These are phyloP conservation scores for Alaudala cheleensis DNA, from an alignment of 2,113 vertebrate species.

Conservation along the genomic window DNA sequence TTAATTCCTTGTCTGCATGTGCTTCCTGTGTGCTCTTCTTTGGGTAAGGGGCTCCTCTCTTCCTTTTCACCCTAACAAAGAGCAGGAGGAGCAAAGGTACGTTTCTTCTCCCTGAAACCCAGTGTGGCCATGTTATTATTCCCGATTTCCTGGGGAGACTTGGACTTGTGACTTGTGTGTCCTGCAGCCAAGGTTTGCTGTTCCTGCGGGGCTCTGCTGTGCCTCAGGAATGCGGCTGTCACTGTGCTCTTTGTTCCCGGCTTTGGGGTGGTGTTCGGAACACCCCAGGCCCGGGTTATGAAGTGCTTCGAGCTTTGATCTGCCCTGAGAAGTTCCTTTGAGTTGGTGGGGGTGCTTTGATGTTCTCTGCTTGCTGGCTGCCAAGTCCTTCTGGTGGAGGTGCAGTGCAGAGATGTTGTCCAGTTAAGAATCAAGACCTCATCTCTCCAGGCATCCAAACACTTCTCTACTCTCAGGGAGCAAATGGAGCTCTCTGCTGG, in stretches of 20 bases:
- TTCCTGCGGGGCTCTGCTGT: not conserved
- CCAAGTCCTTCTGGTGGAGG: not conserved
- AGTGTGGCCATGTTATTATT: not conserved
- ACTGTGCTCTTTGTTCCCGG: not conserved
- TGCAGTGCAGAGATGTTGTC: not conserved
- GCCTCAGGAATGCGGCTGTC: not conserved
- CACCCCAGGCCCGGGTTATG: not conserved
- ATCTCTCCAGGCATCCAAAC: not conserved
- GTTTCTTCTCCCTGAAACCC: not conserved
- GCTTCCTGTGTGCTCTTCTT: not conserved
- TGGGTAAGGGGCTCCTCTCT: not conserved
- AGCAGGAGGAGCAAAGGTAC: not conserved
- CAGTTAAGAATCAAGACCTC: not conserved
- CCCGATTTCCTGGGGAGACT: not conserved
- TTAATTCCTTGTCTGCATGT: not conserved
- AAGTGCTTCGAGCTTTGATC: not conserved
- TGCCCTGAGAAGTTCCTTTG: not conserved
- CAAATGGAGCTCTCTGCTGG: not conserved
- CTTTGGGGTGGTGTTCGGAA: not conserved
- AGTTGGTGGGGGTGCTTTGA: constrained; percentile 6
- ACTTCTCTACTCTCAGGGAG: not conserved
- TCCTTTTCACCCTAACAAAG: not conserved
- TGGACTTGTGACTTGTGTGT: not conserved
- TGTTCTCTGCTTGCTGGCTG: not conserved
- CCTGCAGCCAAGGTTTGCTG: not conserved